These are phyloP conservation scores for Hipposideros larvatus DNA, from an alignment of 2,797 vertebrate genomes.

Conservation along the genomic window DNA sequence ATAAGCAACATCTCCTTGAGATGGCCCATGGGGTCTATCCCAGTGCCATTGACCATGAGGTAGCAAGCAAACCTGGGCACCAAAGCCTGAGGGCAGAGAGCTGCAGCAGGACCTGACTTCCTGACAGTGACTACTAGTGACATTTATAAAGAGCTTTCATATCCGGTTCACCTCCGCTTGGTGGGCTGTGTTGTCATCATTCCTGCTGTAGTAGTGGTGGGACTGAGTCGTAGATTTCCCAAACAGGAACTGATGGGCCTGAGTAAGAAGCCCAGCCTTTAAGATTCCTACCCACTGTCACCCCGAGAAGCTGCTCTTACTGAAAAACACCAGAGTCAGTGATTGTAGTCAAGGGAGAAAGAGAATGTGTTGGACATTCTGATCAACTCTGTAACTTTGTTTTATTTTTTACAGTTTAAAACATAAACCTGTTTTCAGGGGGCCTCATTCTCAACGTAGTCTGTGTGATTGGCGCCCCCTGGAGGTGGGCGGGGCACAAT, in stretches of 20 bases:
- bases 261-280: background rate
- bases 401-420: constrained; percentile 38
- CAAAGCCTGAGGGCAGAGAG: background rate
- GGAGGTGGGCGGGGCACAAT: background rate
- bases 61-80: background rate
- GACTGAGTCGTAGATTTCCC: background rate
- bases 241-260: background rate
- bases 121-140: background rate
- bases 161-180: background rate
- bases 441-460: rapidly evolving
- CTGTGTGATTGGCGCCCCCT: background rate
- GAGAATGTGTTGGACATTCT: background rate
- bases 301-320: background rate
- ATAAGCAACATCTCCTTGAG: background rate
- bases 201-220: background rate
- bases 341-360: background rate
- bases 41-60: background rate
- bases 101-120: background rate
- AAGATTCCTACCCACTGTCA: background rate
- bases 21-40: background rate
- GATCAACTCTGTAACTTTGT: background rate
- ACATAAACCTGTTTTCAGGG: background rate
- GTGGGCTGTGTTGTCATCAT: background rate
- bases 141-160: background rate
- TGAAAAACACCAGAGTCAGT: background rate